phyloP scores from a whole-genome alignment of 2,113 vertebrate species.

The Nettapus auritus region DNA sequence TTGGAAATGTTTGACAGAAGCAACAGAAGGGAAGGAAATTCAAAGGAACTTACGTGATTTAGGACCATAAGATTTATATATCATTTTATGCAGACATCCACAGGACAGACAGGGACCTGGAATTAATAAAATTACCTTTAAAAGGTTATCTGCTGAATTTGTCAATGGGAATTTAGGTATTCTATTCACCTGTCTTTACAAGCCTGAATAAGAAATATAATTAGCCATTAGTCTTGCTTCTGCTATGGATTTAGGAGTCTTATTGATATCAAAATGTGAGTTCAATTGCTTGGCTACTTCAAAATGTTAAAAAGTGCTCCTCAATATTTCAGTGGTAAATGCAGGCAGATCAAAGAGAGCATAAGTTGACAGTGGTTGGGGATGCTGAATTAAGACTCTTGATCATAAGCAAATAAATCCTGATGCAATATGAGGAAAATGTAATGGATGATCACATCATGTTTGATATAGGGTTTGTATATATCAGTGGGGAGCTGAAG shows the following conservation, averaged over 20 bases:
- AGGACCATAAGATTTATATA: neutral
- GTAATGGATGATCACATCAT: neutral
- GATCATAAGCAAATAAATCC: neutral
- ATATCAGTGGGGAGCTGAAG: neutral
- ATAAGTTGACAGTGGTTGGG: neutral
- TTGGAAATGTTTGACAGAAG: neutral
- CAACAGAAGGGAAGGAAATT: neutral
- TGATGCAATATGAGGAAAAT: neutral
- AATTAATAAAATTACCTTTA: neutral
- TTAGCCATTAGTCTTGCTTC: neutral
- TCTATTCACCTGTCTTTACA: neutral
- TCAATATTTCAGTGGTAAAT: neutral
- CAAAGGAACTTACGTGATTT: neutral
- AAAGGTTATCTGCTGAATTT: neutral
- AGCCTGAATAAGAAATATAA: neutral
- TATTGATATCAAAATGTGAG: neutral
- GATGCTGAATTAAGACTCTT: neutral
- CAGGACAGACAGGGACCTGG: neutral
- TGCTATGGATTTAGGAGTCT: neutral
- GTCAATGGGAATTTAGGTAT: neutral
- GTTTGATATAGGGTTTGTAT: neutral
- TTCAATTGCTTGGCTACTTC: neutral
- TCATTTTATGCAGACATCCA: neutral
- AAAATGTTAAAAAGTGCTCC: neutral
- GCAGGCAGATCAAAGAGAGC: neutral